Evolutionary conservation across 2,113 vertebrate species (phyloP).

Genomic region (Upupa epops): DNA sequence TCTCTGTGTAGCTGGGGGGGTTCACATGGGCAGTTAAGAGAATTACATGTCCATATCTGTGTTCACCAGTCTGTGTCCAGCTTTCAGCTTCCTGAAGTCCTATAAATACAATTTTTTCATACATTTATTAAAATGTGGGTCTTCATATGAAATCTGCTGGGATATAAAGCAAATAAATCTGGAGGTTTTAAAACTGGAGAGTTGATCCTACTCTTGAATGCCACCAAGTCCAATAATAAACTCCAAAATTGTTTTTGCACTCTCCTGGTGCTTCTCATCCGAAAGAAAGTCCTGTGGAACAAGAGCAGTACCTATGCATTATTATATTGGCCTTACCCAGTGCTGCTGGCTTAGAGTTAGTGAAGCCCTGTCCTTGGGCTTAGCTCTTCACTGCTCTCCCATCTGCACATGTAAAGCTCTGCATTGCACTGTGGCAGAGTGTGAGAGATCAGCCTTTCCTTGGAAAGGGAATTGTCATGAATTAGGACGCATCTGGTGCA

Average conservation of each 20-base stretch:
- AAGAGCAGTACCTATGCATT: not conserved
- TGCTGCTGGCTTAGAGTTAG: not conserved
- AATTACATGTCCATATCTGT: not conserved
- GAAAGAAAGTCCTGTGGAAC: not conserved
- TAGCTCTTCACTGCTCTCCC: fast-evolving
- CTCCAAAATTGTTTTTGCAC: not conserved
- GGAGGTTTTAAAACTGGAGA: not conserved
- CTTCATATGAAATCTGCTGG: not conserved
- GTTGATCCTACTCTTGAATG: not conserved
- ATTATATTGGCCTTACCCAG: not conserved
- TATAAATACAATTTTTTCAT: not conserved
- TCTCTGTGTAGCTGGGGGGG: not conserved
- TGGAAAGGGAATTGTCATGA: not conserved
- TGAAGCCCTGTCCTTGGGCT: not conserved
- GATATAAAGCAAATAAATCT: not conserved
- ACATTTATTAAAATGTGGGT: not conserved
- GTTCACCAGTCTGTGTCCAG: not conserved
- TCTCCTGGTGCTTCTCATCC: not conserved
- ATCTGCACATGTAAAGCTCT: not conserved
- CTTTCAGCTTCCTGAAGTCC: not conserved
- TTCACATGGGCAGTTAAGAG: not conserved
- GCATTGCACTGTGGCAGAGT: not conserved
- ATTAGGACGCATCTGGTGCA: not conserved
- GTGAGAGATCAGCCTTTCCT: not conserved
- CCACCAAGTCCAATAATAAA: not conserved